Base-by-base conservation (phyloP, 1,140 invertebrate genomes). In the Thereuonema tuberculata region DNA sequence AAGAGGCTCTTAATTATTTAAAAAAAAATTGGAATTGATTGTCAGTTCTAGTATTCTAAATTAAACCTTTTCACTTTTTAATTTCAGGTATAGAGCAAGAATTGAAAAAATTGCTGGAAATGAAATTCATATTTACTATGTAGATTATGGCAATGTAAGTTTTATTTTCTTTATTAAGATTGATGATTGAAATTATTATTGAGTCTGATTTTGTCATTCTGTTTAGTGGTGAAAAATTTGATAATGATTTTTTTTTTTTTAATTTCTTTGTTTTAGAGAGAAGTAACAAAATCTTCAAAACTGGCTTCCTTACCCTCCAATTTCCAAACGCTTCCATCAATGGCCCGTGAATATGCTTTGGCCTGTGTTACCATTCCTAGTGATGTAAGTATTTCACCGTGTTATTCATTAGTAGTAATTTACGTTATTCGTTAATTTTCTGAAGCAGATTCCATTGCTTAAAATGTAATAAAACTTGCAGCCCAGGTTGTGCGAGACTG, bases 101-200 rank as follows among this genome's bases (percentile, higher is more conserved):
- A 82, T 98, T 17, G 91, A 98, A 69, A 93, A 90, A 68, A 75
- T 94, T 2, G 75, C 82, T 64, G 84, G 82, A 3, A 69, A 69
- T 50, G 74, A 73, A 49, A 81, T 82, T 49, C 78, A 77, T 50
- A 84, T 96, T 2, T 76, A 87, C 27, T 99, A 94, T 74, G 83
- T 98, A 65, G 96, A 99, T 74, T 99, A 96, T 73, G 96, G 96
- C 64, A 99, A 99, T 69, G 77, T 78, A 71, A 73, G 76, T 69
- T 24, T 43, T 31, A 20, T 56, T 58, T 31, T 26, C 47, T 37
- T 58, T 43, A 53, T 27, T 53, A 17, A 21, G 56, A 52, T 15
- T 61, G 25, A 37, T 69, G 79, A 84, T 67, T 37, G 5, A 5
- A 37, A 17, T 9, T 9, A 37, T 60, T n/a, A 60, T 23, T 21